Evolutionary conservation across 2,888 invertebrate genomes (phyloP).

Genomic region (Dasypogon diadema): DNA sequence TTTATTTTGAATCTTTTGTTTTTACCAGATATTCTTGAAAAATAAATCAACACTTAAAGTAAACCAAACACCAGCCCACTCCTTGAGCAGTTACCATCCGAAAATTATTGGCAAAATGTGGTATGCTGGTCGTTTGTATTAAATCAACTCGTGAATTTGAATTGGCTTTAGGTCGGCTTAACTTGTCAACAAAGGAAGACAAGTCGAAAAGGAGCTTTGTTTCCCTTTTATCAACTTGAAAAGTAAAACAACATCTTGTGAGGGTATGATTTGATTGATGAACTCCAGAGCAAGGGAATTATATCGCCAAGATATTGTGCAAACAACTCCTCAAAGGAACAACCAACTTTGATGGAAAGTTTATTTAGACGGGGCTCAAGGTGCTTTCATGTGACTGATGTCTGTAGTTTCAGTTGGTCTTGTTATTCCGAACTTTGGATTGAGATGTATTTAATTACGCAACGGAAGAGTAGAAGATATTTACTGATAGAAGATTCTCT

Average conservation of each 20-base stretch:
- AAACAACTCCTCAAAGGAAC: constrained; percentile 12
- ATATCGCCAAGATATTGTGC: constrained; percentile 1
- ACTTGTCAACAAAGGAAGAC: constrained; percentile 15
- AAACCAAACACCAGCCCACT: too few relatives aligned
- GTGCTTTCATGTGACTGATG: constrained; percentile 33
- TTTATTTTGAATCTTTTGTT: too few relatives aligned
- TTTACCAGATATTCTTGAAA: too few relatives aligned
- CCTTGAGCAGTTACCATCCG: not conserved
- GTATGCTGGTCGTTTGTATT: constrained; percentile 4
- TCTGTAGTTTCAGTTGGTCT: not conserved
- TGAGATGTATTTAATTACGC: too few relatives aligned
- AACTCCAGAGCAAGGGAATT: not conserved
- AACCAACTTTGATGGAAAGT: constrained; percentile 42
- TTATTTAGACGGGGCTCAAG: constrained; percentile 26
- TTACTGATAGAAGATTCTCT: too few relatives aligned
- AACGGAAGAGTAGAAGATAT: too few relatives aligned
- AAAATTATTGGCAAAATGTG: not conserved
- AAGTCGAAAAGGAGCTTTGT: not conserved
- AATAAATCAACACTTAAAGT: too few relatives aligned
- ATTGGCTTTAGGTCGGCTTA: constrained; percentile 3
- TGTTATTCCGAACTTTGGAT: too few relatives aligned
- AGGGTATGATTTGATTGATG: constrained; percentile 31
- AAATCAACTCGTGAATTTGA: constrained; percentile 8
- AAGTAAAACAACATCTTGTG: not conserved
- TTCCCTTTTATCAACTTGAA: constrained; percentile 11